Percentiles rank a stretch among this genome's conserved stretches.
Evolutionary conservation across 2,888 invertebrate genomes (phyloP).

Genomic region (Augochlorella aurata): DNA sequence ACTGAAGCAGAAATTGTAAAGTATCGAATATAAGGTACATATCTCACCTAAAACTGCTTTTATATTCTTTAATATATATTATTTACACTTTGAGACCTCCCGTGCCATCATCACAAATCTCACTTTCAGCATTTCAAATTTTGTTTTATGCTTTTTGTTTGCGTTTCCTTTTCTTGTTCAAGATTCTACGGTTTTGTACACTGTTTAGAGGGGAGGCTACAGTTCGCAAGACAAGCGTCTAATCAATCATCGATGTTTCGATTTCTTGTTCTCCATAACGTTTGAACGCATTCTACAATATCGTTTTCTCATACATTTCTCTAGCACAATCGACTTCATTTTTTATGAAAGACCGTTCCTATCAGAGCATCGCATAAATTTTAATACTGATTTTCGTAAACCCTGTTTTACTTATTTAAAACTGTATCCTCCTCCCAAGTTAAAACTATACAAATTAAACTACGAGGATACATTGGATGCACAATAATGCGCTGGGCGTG

Average conservation of each 20-base stretch:
- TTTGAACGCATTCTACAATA: not conserved
- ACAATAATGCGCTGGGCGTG: constrained; percentile 26
- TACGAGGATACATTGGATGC: constrained; percentile 18
- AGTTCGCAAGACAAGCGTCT: not conserved
- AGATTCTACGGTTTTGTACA: constrained; percentile 32
- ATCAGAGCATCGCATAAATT: not conserved
- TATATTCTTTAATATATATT: constrained; percentile 63
- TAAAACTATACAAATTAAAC: not conserved
- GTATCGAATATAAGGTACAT: constrained; percentile 61
- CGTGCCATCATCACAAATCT: constrained; percentile 45
- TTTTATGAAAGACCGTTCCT: not conserved
- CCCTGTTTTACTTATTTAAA: not conserved
- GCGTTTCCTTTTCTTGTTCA: constrained; percentile 4
- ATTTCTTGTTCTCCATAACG: not conserved
- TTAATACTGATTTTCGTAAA: not conserved
- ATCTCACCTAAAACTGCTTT: constrained; percentile 56
- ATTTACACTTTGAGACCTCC: constrained; percentile 61
- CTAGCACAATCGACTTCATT: not conserved
- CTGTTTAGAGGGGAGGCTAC: not conserved
- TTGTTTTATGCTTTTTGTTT: not conserved
- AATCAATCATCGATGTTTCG: not conserved
- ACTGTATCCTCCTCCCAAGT: not conserved
- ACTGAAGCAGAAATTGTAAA: constrained; percentile 65
- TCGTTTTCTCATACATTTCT: not conserved
- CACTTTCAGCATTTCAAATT: constrained; percentile 32